Conservation (phyloP, 2,888 invertebrate species). For the Lithophane socia region DNA sequence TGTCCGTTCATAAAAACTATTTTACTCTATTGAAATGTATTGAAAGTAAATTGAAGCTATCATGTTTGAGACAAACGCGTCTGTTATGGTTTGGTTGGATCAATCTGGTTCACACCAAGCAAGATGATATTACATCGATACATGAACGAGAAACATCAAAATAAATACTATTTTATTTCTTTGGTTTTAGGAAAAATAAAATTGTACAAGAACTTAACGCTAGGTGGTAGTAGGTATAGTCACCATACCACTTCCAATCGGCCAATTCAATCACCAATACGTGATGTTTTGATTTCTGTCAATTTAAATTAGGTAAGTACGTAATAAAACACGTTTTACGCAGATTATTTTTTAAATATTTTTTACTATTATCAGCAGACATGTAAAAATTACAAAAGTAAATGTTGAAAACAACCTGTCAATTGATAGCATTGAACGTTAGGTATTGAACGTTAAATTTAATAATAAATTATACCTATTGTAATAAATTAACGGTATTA, state of each 20-base stretch:
- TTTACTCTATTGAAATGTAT: slow-evolving; percentile 54
- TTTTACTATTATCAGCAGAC: slow-evolving; percentile 27
- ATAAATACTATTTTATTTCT: neutral
- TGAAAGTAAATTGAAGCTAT: slow-evolving; percentile 57
- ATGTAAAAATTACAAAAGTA: slow-evolving; percentile 17
- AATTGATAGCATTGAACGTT: neutral
- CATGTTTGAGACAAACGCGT: slow-evolving; percentile 33
- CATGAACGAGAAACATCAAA: slow-evolving; percentile 1
- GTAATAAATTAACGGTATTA: neutral
- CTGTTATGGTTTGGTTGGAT: slow-evolving; percentile 25
- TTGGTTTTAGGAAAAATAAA: neutral
- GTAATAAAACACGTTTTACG: slow-evolving; percentile 52
- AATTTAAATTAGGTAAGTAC: slow-evolving; percentile 43
- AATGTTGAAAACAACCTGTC: neutral
- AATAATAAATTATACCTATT: neutral
- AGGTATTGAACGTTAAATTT: neutral
- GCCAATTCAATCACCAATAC: slow-evolving; percentile 54
- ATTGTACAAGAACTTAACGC: slow-evolving; percentile 9
- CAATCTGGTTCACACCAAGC: slow-evolving; percentile 48
- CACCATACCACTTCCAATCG: slow-evolving; percentile 40
- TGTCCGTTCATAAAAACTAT: slow-evolving; percentile 39
- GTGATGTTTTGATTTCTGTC: slow-evolving; percentile 59
- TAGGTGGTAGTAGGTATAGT: neutral
- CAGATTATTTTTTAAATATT: slow-evolving; percentile 29
- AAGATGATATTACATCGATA: slow-evolving; percentile 27